phyloP scores from a whole-genome alignment of 2,797 vertebrate species.

The Propithecus deckenii region DNA sequence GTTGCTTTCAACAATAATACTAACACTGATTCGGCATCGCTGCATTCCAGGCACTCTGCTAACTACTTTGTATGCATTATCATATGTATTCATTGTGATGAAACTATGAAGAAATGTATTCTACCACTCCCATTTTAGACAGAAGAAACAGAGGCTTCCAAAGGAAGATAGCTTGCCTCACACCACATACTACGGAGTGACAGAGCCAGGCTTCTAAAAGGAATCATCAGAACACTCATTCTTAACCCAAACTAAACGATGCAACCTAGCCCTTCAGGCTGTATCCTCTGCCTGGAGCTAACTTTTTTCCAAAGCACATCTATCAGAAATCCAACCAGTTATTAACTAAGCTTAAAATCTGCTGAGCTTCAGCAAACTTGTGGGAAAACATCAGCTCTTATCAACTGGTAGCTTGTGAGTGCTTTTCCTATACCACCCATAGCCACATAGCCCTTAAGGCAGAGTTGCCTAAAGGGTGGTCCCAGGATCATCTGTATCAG shows the following conservation, averaged over 20 bases:
- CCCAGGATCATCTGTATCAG: background rate
- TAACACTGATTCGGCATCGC: background rate
- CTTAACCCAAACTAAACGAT: background rate
- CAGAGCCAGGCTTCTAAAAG: background rate
- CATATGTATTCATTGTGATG: background rate
- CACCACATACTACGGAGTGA: background rate
- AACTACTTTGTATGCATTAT: background rate
- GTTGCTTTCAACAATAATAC: background rate
- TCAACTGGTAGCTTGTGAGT: background rate
- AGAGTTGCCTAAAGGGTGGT: background rate
- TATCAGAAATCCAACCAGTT: background rate
- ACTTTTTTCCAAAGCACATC: background rate
- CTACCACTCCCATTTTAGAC: background rate
- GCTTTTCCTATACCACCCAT: background rate
- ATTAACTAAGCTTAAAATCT: background rate
- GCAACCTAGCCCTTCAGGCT: background rate
- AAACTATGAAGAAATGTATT: background rate
- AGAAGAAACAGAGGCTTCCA: background rate
- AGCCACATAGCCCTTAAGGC: background rate
- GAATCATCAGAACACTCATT: background rate
- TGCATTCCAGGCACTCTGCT: background rate
- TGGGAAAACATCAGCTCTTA: background rate
- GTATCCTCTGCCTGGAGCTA: background rate
- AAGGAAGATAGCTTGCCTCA: background rate
- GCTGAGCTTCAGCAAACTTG: background rate